A percentile compares a stretch with the other conserved stretches of the same genome.
Conservation (phyloP, 2,888 invertebrate species). For the Leucania comma region DNA sequence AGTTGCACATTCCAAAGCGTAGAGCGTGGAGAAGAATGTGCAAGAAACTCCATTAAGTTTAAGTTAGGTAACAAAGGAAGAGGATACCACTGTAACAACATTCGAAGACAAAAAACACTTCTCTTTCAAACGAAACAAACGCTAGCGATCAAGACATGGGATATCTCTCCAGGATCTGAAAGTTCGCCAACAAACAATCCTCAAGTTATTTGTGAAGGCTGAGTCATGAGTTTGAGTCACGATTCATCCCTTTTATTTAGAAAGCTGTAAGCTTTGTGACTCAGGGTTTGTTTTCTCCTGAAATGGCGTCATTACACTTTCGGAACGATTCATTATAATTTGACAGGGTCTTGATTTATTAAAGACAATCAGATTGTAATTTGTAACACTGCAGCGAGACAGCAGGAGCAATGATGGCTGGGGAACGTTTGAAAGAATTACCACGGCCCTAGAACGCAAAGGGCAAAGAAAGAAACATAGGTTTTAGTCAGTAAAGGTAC, state of each 20-base stretch:
- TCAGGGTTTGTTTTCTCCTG: conserved; percentile 56
- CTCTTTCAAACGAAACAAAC: conserved; percentile 6
- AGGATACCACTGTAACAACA: conserved; percentile 12
- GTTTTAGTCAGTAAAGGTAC: too few relatives aligned
- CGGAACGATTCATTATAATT: conserved; percentile 27
- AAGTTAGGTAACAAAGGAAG: conserved; percentile 6
- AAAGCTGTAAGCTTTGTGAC: conserved; percentile 49
- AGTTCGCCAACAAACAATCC: conserved; percentile 49
- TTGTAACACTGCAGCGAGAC: not conserved
- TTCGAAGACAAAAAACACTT: conserved; percentile 3
- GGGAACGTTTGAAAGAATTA: too few relatives aligned
- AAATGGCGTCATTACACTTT: conserved; percentile 26
- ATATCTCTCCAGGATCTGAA: conserved; percentile 40
- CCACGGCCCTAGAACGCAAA: too few relatives aligned
- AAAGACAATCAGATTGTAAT: not conserved
- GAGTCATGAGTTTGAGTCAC: conserved; percentile 60
- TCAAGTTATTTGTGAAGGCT: conserved; percentile 53
- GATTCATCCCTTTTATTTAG: conserved; percentile 61
- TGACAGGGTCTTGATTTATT: conserved; percentile 31
- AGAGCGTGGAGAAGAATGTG: too few relatives aligned
- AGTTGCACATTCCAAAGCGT: too few relatives aligned
- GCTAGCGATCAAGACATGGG: conserved; percentile 21
- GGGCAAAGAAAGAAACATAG: too few relatives aligned
- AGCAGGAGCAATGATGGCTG: not conserved
- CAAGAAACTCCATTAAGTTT: not conserved